Evolutionary conservation across 2,888 invertebrate genomes (phyloP), one percentile per base, ranked within the genome.

Genomic region (Cistogaster globosa): DNA sequence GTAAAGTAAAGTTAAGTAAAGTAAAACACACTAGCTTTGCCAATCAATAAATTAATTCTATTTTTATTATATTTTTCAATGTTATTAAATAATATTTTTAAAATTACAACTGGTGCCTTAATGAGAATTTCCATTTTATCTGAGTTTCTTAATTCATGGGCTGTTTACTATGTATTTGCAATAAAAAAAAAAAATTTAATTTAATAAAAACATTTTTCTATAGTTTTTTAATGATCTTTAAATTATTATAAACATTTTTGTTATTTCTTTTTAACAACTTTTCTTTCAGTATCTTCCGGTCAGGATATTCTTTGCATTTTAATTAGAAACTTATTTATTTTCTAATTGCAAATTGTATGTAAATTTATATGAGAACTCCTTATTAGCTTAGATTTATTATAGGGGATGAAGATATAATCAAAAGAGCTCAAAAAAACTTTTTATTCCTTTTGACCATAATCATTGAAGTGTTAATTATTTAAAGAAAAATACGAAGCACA

Each of bases 381-480:
- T 67, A 81, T 84, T 80, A 81, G 57, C 68, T 80, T 38, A 36
- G 74, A 75, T 53, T 53, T 60, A 18, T 81, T 69, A 18, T 53
- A 58, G 71, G 82, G 77, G 76, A 82, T 75, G 75, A 22, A 74
- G 65, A 62, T 36, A 45, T n/a, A 18, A 67, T 38, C 36, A 65
- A 80, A 74, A 74, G 32, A 71, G 63, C 48, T 65, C 63, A 22
- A 7, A 16, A 68, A 74, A 74, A 80, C 60, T 76, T 83, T 76
- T 82, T 57, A 65, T 74, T 82, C 63, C 86, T 83, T 83, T 87
- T 85, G 85, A 91, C 89, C 90, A 90, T 89, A 90, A 90, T 91
- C 90, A 90, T 85, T 90, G 89, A 89, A 90, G 90, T 91, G 91
- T 90, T 90, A 90, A 90, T 90, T 90, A 86, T 84, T 86, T 82